phyloP scores from a whole-genome alignment of 2,797 vertebrate genomes.

The Spinus pinus region DNA sequence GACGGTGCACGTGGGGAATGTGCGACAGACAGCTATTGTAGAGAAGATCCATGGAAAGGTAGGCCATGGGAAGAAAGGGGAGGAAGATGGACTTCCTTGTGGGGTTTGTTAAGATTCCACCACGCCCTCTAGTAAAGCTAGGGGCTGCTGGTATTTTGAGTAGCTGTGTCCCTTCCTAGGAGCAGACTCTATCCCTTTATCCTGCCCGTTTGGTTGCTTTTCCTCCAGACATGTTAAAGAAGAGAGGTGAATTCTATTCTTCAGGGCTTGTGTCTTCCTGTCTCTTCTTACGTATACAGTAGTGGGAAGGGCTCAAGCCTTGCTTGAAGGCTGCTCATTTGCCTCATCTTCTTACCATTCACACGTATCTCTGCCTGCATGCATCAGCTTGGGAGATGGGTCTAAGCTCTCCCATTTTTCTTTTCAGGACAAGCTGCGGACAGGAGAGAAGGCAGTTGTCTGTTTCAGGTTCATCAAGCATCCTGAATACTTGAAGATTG shows the following conservation, averaged over 20 bases:
- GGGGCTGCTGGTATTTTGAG: background rate
- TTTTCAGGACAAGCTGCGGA: constrained; percentile 91
- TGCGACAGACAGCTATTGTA: constrained; percentile 93
- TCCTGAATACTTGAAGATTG: constrained; percentile 96
- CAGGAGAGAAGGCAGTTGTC: constrained; percentile 95
- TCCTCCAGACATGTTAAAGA: background rate
- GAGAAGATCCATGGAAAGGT: constrained; percentile 96
- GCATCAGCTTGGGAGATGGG: background rate
- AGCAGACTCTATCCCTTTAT: background rate
- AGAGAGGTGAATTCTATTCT: background rate
- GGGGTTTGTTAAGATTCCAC: background rate
- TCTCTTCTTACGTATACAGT: background rate
- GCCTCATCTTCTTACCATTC: background rate
- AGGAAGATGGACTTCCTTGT: background rate
- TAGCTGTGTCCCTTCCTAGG: background rate
- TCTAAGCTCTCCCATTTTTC: background rate
- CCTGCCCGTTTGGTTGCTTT: background rate
- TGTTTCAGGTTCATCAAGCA: constrained; percentile 96
- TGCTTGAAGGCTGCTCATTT: background rate
- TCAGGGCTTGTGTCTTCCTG: background rate
- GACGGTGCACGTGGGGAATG: constrained; percentile 94
- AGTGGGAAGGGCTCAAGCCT: background rate
- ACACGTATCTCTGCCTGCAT: background rate
- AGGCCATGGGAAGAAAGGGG: constrained; percentile 15
- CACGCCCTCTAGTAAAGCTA: background rate